Evolutionary conservation across 2,797 vertebrate species (phyloP), one percentile per base, ranked within the genome.

Genomic region (Fringilla coelebs): DNA sequence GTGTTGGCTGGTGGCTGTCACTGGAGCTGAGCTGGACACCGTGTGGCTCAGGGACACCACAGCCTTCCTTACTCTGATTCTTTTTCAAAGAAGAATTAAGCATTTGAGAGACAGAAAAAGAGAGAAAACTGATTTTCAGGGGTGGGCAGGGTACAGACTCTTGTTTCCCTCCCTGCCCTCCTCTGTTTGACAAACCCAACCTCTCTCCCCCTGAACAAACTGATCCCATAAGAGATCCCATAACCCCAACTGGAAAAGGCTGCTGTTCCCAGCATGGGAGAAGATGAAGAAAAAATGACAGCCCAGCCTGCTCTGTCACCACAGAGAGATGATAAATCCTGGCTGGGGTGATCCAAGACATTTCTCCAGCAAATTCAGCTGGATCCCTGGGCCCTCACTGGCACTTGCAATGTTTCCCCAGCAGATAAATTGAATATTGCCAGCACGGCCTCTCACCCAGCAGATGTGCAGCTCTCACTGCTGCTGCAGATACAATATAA

Each of bases 401-500:
- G 84, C 78, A 85, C 74, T 28, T 22, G 74, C 68, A 68, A n/a
- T 0, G 7, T 16, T 66, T 52, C 67, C 73, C 11, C 52, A 83
- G 18, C 83, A 70, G 83, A 72, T 46, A 66, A 90, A 49, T 11
- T 11, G 83, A 75, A 51, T 31, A 24, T 31, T 82, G 92, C 88
- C 92, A 78, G 62, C 75, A 29, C 24, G 5, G 55, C 79, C 89
- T 95, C 89, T 97, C 90, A 65, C 60, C 93, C 78, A 58, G 65
- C 62, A 82, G 90, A 66, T 70, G 86, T 88, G 88, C 21, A 5
- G 85, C 29, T 61, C 93, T 55, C 76, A 5, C 10, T 60, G 68
- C 78, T 49, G 67, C 88, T 13, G 60, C 67, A 95, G 91, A 93
- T 60, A 81, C 77, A 49, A 48, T 40, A 65, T 6, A 71, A 65